A percentile compares a stretch with the other conserved stretches of the same genome.
These are phyloP conservation scores for Cheilosia vernalis DNA, from an alignment of 2,888 invertebrate genomes.

Conservation along the genomic window DNA sequence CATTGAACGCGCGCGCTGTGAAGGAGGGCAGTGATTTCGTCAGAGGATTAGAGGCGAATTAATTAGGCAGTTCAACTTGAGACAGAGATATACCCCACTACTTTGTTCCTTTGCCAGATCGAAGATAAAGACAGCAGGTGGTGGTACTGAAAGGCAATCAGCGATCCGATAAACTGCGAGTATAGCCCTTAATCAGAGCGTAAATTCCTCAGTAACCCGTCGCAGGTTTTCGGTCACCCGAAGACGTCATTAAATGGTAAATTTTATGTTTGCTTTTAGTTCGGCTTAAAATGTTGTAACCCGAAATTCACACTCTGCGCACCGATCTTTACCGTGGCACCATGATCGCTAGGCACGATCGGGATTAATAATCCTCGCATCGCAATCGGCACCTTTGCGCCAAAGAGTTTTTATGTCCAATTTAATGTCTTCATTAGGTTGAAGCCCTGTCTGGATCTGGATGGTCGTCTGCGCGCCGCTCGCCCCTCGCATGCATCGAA, in stretches of 20 bases:
- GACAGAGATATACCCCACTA: not conserved
- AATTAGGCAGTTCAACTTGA: slow-evolving; percentile 43
- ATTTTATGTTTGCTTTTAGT: slow-evolving; percentile 70
- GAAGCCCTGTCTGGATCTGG: slow-evolving; percentile 35
- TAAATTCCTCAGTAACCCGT: not conserved
- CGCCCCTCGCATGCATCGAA: not conserved
- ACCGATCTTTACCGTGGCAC: slow-evolving; percentile 58
- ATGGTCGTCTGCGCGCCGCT: not conserved
- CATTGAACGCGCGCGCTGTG: slow-evolving; percentile 16
- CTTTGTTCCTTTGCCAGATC: slow-evolving; percentile 16
- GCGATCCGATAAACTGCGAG: slow-evolving; percentile 5
- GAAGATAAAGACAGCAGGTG: slow-evolving; percentile 44
- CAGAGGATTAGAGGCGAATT: slow-evolving; percentile 54
- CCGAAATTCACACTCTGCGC: slow-evolving; percentile 55
- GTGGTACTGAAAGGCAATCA: slow-evolving; percentile 26
- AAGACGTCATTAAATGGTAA: slow-evolving; percentile 57
- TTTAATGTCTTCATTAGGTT: slow-evolving; percentile 74
- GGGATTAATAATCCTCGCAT: slow-evolving; percentile 65
- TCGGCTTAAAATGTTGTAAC: slow-evolving; percentile 59
- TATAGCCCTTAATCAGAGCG: slow-evolving; percentile 46
- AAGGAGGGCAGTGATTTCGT: slow-evolving; percentile 22
- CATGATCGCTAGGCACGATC: slow-evolving; percentile 24
- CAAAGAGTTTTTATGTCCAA: slow-evolving; percentile 60
- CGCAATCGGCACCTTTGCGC: slow-evolving; percentile 66
- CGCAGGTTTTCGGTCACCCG: slow-evolving; percentile 3